Percentiles rank a stretch among this genome's conserved stretches.
Conservation (phyloP, 2,888 invertebrate genomes). For the Cactoblastis cactorum region DNA sequence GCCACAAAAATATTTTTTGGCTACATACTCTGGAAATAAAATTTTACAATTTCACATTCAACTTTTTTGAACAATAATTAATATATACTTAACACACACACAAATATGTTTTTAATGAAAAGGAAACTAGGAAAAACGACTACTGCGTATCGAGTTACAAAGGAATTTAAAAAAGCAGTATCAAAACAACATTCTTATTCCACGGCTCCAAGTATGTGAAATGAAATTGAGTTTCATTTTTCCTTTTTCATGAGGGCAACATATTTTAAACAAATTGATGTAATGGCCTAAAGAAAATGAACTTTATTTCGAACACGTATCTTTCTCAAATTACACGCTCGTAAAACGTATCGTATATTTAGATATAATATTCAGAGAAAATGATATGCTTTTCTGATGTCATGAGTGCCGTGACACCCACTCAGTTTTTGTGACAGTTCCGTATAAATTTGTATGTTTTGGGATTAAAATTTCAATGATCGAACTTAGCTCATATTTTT, state of each 20-base stretch:
- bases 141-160: background rate
- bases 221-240: constrained; percentile 5
- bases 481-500: constrained; percentile 66
- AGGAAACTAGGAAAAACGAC: no score
- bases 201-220: background rate
- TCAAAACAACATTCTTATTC: constrained; percentile 4
- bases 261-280: constrained; percentile 11
- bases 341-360: constrained; percentile 13
- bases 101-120: no score
- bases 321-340: constrained; percentile 11
- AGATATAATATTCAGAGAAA: constrained; percentile 10
- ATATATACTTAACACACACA: no score
- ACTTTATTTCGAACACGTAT: constrained; percentile 11
- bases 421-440: constrained; percentile 17
- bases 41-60: no score
- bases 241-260: background rate
- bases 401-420: background rate
- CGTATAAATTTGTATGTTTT: constrained; percentile 43
- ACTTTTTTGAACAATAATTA: no score
- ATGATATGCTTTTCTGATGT: constrained; percentile 6
- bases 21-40: no score
- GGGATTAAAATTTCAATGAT: constrained; percentile 51
- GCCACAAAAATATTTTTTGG: no score
- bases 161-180: background rate
- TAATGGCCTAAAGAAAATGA: constrained; percentile 6